phyloP scores from a whole-genome alignment of 2,113 vertebrate species.

The Pelodiscus sinensis region DNA sequence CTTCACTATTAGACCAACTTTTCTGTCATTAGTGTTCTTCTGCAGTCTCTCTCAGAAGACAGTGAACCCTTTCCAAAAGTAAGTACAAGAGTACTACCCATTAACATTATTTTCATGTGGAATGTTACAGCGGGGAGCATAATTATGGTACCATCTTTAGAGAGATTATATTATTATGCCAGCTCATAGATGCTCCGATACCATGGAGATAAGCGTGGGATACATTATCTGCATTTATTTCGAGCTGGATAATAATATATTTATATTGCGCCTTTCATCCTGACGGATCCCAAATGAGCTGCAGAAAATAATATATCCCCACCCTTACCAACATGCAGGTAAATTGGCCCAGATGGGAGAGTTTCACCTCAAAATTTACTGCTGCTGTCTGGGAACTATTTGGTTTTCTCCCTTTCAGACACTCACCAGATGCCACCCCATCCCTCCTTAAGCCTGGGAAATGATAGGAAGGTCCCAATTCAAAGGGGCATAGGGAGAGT shows the following conservation, averaged over 20 bases:
- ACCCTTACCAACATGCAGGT: neutral
- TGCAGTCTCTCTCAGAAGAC: conserved; percentile 27
- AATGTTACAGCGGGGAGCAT: conserved; percentile 46
- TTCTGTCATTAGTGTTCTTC: conserved; percentile 27
- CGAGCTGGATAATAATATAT: conserved; percentile 37
- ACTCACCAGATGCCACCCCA: neutral
- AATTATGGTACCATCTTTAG: conserved; percentile 53
- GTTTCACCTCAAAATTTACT: neutral
- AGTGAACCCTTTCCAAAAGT: conserved; percentile 39
- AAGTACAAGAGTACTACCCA: conserved; percentile 23
- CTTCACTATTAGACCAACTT: neutral
- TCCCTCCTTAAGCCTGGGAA: neutral
- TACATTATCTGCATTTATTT: conserved; percentile 32
- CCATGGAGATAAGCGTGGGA: conserved; percentile 35
- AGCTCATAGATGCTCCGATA: conserved; percentile 45
- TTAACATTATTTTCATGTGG: conserved; percentile 14
- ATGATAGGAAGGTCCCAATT: neutral
- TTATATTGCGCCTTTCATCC: conserved; percentile 28
- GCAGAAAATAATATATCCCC: neutral
- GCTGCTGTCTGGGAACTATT: neutral
- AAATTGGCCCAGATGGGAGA: conserved; percentile 4
- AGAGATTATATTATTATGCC: conserved; percentile 50
- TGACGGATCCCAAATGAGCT: conserved; percentile 3
- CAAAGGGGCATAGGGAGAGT: neutral
- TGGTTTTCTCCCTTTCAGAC: neutral